Percentiles rank a stretch among this genome's conserved stretches.
Conservation (phyloP, 2,797 vertebrate species). For the Pristis pectinata region DNA sequence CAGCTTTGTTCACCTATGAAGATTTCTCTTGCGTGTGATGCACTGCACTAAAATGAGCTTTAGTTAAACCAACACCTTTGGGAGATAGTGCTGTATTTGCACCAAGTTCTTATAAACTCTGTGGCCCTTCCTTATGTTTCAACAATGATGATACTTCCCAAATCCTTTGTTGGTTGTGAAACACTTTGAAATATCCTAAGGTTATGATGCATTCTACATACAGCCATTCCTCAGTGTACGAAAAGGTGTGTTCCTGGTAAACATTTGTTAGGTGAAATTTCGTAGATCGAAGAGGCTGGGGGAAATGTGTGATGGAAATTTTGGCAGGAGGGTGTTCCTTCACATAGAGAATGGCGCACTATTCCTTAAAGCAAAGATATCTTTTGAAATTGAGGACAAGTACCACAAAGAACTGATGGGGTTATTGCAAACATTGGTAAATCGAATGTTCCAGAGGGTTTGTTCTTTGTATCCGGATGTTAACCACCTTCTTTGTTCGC, state of each 20-base stretch:
- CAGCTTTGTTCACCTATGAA: not conserved
- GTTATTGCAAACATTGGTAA: no score
- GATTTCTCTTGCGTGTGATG: not conserved
- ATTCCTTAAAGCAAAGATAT: no score
- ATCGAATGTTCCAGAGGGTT: no score
- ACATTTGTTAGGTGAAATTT: no score
- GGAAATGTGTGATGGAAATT: no score
- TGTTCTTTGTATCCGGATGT: not conserved
- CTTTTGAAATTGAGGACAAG: no score
- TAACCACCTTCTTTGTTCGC: constrained; percentile 37
- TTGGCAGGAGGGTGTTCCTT: no score
- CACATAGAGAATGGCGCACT: no score
- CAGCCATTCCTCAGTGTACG: no score
- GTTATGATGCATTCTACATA: not conserved
- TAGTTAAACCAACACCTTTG: not conserved
- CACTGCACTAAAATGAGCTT: not conserved
- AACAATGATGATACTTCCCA: not conserved
- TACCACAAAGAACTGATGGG: no score
- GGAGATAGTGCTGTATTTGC: not conserved
- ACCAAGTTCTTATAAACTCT: not conserved
- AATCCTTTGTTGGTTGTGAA: not conserved
- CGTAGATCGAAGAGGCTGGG: no score
- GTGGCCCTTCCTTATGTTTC: not conserved
- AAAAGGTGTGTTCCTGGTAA: no score
- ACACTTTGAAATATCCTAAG: not conserved